Evolutionary conservation across 2,888 invertebrate genomes (phyloP).

Genomic region (Flexamia atlantica): DNA sequence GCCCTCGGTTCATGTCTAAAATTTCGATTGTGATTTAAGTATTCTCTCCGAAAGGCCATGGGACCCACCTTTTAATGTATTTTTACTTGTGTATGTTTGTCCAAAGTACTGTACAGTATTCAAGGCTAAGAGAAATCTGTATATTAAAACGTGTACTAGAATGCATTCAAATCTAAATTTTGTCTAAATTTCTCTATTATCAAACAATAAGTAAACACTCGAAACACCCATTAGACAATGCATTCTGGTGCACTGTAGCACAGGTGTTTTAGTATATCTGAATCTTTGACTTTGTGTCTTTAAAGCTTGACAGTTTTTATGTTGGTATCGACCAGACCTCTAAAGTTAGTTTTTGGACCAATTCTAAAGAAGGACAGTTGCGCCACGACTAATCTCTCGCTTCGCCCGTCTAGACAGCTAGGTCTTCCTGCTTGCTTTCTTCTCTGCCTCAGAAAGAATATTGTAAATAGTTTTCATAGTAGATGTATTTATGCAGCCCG

Average conservation of each 20-base stretch:
- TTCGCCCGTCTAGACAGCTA: conserved; percentile 49
- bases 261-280: conserved; percentile 31
- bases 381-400: conserved; percentile 9
- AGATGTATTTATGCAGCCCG: conserved; percentile 63
- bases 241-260: conserved; percentile 53
- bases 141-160: conserved; percentile 46
- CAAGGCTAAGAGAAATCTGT: conserved; percentile 36
- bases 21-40: conserved; percentile 48
- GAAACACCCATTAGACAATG: conserved; percentile 8
- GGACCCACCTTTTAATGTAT: conserved; percentile 36
- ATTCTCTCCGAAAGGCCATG: conserved; percentile 16
- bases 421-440: conserved; percentile 57
- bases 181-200: conserved; percentile 5
- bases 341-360: conserved; percentile 57
- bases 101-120: conserved; percentile 56
- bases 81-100: conserved; percentile 58
- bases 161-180: conserved; percentile 34
- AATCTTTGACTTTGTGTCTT: conserved; percentile 43
- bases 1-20: conserved; percentile 47
- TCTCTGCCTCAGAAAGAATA: conserved; percentile 54
- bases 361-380: conserved; percentile 37
- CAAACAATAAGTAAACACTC: conserved; percentile 5
- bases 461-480: conserved; percentile 64
- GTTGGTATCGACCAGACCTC: conserved; percentile 41
- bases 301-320: conserved; percentile 58